Base-by-base conservation (phyloP, 64 coral and sea anemone species). In the Actinia equina region DNA sequence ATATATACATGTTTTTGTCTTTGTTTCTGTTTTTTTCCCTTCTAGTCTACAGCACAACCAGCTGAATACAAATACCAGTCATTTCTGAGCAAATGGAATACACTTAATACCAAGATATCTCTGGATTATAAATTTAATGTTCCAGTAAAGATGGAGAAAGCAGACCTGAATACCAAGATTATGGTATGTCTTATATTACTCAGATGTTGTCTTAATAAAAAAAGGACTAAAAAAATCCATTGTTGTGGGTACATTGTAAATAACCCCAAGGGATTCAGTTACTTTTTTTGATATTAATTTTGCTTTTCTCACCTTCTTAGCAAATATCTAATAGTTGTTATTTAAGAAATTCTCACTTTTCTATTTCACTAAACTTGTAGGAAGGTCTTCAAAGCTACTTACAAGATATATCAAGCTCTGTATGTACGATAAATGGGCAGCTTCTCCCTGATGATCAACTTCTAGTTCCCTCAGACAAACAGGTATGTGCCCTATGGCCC, bases 21-120 rank as follows among this genome's bases (percentile, higher is more conserved):
- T 17, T 51, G 17, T 11, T 49, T 13, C 3, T 6, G 9, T 83
- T 25, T 12, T 1, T 41, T 82, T 6, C 2, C n/a, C 79, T 82
- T 87, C 46, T 80, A 96, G 94, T 82, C 94, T 6, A 93, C 88
- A 67, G 88, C 86, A 76, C 86, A 92, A 15, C 94, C 94, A 82
- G 94, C 94, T 74, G 94, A 96, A 44, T 87, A 93, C 59, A 96
- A 96, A 41, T 96, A 96, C 81, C 94, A 96, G 44, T 88, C 94
- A 16, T 93, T 93, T 60, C 41, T 89, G 25, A 71, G 69, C 77
- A 96, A 87, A 51, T 96, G 91, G 94, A 83, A 64, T 25, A 90
- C 59, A 88, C 61, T 96, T 70, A 88, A 93, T 56, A 77, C 88
- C 41, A 43, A 62, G 8, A 30, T 96, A 17, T 90, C 82, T 16